These are phyloP conservation scores for Puffinus mauretanicus DNA, from an alignment of 2,113 vertebrate genomes.

Conservation along the genomic window DNA sequence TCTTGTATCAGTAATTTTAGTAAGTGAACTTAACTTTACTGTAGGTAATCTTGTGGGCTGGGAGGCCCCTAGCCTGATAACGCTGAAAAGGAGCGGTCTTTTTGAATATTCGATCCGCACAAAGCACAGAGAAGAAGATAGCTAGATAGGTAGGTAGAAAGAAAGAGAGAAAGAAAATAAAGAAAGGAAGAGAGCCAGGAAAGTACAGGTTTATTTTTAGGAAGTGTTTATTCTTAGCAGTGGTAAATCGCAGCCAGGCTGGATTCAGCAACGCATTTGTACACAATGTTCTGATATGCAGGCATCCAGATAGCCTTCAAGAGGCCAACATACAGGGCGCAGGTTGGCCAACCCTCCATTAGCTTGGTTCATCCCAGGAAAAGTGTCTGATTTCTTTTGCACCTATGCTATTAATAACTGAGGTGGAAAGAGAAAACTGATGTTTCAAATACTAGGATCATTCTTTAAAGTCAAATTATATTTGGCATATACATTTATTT, in stretches of 20 bases:
- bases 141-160: not conserved
- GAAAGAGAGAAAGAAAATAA: not conserved
- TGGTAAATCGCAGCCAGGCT: not conserved
- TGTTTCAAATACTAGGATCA: not conserved
- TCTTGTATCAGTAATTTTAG: not conserved
- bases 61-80: not conserved
- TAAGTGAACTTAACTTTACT: not conserved
- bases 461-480: not conserved
- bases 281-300: slow-evolving; percentile 8
- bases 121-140: not conserved
- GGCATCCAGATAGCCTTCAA: slow-evolving; percentile 12
- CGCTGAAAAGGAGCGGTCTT: not conserved
- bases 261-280: not conserved
- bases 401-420: slow-evolving; percentile 52
- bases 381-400: not conserved
- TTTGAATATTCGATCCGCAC: not conserved
- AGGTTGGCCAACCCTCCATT: not conserved
- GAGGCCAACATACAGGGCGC: not conserved
- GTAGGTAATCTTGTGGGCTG: not conserved
- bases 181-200: not conserved
- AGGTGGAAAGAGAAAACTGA: not conserved
- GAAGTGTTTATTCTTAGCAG: slow-evolving; percentile 26
- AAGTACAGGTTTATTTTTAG: slow-evolving; percentile 44
- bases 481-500: not conserved
- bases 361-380: not conserved